Percentiles rank a stretch among this genome's conserved stretches.
These are phyloP conservation scores for Argyresthia goedartella DNA, from an alignment of 2,888 invertebrate species.

Conservation along the genomic window DNA sequence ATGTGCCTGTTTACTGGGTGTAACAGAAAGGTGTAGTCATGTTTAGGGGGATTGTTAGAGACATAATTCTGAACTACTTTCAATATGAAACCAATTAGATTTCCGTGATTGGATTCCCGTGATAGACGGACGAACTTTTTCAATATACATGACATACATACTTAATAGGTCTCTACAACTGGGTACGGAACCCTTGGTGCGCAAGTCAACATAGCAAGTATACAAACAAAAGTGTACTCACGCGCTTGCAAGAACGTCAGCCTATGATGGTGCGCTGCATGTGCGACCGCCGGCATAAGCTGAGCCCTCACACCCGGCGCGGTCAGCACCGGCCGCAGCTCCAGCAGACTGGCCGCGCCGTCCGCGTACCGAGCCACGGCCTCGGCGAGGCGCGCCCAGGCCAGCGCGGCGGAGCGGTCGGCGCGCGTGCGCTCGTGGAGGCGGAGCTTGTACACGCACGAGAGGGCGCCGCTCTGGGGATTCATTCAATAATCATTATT, in stretches of 20 bases:
- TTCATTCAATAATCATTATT: too few species aligned
- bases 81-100: too few species aligned
- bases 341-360: slow-evolving; percentile 30
- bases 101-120: too few species aligned
- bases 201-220: too few species aligned
- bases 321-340: slow-evolving; percentile 17
- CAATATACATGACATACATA: neutral
- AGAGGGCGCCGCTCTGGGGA: slow-evolving; percentile 37
- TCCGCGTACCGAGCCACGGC: slow-evolving; percentile 22
- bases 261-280: slow-evolving; percentile 43
- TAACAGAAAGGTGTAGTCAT: too few species aligned
- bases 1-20: too few species aligned
- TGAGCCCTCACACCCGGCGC: slow-evolving; percentile 22
- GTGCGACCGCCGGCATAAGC: slow-evolving; percentile 45
- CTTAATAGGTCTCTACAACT: too few species aligned
- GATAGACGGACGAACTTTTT: neutral
- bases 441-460: slow-evolving; percentile 28
- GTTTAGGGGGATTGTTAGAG: too few species aligned
- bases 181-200: too few species aligned
- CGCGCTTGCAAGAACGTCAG: slow-evolving; percentile 36
- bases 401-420: slow-evolving; percentile 14
- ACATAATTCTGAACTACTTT: too few species aligned
- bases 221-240: slow-evolving; percentile 22
- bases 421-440: slow-evolving; percentile 20
- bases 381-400: slow-evolving; percentile 26